These are phyloP conservation scores for Esox niger DNA, from an alignment of 2,113 vertebrate species.

Conservation along the genomic window DNA sequence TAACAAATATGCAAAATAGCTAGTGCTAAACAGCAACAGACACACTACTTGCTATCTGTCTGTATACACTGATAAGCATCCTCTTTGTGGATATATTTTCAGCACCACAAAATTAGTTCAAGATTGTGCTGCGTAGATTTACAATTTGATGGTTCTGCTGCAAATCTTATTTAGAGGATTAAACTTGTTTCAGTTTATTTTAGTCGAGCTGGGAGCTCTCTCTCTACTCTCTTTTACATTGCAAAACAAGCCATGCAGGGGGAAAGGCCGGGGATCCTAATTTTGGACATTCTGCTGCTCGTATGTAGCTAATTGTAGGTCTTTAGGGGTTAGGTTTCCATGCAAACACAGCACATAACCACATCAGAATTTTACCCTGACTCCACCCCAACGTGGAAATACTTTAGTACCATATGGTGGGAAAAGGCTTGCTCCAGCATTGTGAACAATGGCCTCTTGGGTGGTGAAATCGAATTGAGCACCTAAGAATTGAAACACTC, in stretches of 20 bases:
- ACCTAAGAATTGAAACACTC: no score
- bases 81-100: background rate
- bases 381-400: constrained; percentile 44
- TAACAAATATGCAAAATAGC: background rate
- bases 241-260: background rate
- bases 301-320: constrained; percentile 49
- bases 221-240: constrained; percentile 9
- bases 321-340: constrained; percentile 32
- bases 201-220: constrained; percentile 10
- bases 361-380: constrained; percentile 43
- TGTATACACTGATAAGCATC: background rate
- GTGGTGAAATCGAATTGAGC: no score
- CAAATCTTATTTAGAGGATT: no score
- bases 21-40: background rate
- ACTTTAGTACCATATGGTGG: constrained; percentile 5
- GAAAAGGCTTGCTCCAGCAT: no score
- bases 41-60: background rate
- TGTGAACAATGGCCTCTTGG: no score
- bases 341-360: constrained; percentile 42
- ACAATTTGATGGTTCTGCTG: constrained; percentile 30
- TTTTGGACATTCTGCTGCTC: constrained; percentile 37
- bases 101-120: constrained; percentile 7
- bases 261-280: constrained; percentile 37
- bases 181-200: constrained; percentile 21
- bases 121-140: constrained; percentile 43